Percentiles rank a stretch among this genome's conserved stretches.
These are phyloP conservation scores for Anthonomus grandis DNA, from an alignment of 1,140 invertebrate genomes.

Conservation along the genomic window DNA sequence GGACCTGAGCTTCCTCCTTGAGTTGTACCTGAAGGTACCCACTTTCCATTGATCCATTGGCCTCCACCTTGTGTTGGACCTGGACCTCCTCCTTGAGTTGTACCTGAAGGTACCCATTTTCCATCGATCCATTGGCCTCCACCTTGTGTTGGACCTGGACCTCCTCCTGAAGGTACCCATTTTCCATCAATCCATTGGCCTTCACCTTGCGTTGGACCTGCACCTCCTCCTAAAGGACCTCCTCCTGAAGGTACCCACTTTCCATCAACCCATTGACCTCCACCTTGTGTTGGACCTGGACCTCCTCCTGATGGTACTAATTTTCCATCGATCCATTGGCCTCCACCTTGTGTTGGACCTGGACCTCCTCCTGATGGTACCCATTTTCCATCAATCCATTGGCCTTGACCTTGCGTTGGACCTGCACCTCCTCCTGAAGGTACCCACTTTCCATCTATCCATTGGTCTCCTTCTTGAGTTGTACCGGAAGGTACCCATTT, in stretches of 20 bases:
- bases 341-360: neutral
- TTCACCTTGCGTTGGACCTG: neutral
- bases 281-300: neutral
- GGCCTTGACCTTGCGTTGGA: conserved; percentile 3
- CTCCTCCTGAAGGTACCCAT: conserved; percentile 12
- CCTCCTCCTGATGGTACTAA: neutral
- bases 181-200: conserved; percentile 4
- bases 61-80: neutral
- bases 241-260: conserved; percentile 12
- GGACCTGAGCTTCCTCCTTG: neutral
- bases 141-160: neutral
- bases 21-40: conserved; percentile 1
- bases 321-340: neutral
- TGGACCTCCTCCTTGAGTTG: neutral
- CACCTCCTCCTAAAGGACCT: neutral
- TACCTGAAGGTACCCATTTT: conserved; percentile 13
- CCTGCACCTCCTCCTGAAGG: neutral
- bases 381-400: neutral
- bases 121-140: conserved; percentile 9
- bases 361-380: neutral
- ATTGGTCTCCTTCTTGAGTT: conserved; percentile 11
- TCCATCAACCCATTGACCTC: conserved; percentile 2
- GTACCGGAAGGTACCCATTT: conserved; percentile 9
- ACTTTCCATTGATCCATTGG: conserved; percentile 2
- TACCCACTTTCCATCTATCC: neutral